These are phyloP conservation scores for Catharus bicknelli DNA, from an alignment of 2,113 vertebrate genomes.

Conservation along the genomic window DNA sequence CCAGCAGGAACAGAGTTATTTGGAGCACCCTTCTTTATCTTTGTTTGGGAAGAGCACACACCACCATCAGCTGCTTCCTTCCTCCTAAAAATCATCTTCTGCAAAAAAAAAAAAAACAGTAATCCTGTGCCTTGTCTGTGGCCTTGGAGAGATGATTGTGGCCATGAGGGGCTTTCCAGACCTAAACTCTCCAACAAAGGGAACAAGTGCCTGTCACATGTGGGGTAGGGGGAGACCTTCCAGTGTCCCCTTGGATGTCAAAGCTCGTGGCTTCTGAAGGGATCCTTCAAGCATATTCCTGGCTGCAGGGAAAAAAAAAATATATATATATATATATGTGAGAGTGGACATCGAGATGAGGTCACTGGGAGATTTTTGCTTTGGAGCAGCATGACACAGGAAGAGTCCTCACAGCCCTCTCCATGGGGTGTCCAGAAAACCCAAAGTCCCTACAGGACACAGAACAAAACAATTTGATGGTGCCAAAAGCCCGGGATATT, in stretches of 20 bases:
- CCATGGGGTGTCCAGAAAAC: not conserved
- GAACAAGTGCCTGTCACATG: not conserved
- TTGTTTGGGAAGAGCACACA: slow-evolving; percentile 2
- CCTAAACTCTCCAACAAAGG: not conserved
- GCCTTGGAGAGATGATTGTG: not conserved
- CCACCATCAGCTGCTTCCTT: not conserved
- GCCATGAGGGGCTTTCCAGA: not conserved
- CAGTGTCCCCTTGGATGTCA: not conserved
- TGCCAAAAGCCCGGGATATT: not conserved
- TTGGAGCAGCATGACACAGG: not conserved
- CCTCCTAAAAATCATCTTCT: not conserved
- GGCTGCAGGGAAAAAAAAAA: not conserved
- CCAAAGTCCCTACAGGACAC: not conserved
- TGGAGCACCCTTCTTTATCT: slow-evolving; percentile 58
- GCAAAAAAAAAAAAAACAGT: not conserved
- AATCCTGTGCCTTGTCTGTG: not conserved
- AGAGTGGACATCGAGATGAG: not conserved
- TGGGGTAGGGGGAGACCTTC: not conserved
- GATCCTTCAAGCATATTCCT: not conserved
- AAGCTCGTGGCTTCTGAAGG: not conserved
- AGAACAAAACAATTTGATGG: not conserved
- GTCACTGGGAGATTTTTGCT: not conserved
- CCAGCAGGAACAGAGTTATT: slow-evolving; percentile 44
- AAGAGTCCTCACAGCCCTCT: fast-evolving
- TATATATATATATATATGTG: too few relatives aligned